phyloP scores from a whole-genome alignment of 2,888 invertebrate species.

The Ormyrus thymus region DNA sequence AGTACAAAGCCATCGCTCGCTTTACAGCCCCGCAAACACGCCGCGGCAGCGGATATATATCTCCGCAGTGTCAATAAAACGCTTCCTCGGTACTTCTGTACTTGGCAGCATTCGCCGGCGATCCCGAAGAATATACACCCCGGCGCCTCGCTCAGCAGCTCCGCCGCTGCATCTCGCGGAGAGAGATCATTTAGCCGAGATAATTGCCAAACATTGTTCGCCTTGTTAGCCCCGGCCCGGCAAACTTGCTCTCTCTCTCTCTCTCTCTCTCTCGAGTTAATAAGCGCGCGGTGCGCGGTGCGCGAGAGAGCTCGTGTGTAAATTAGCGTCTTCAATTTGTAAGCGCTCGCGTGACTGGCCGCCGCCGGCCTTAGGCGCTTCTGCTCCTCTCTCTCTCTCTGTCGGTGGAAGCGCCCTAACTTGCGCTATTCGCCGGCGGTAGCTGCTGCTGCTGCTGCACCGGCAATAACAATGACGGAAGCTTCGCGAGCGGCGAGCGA shows the following conservation, averaged over 20 bases:
- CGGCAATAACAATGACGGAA: no score
- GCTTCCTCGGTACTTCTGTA: no score
- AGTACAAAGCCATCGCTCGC: no score
- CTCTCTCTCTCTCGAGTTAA: constrained; percentile 63
- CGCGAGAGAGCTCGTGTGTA: constrained; percentile 67
- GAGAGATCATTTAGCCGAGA: constrained; percentile 60
- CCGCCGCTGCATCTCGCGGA: constrained; percentile 12
- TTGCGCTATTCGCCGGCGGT: no score
- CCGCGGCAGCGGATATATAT: not conserved
- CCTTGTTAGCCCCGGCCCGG: constrained; percentile 70
- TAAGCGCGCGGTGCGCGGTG: constrained; percentile 64
- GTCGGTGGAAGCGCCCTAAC: no score
- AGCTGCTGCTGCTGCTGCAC: no score
- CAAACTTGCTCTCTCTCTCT: constrained; percentile 63
- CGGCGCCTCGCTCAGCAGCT: not conserved
- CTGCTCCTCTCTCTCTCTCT: constrained; percentile 37
- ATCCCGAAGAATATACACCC: constrained; percentile 20
- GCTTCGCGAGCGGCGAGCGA: no score
- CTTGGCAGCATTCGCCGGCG: not conserved
- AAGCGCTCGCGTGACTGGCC: constrained; percentile 67
- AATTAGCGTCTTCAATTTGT: constrained; percentile 74
- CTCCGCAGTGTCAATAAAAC: no score
- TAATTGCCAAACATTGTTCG: constrained; percentile 75
- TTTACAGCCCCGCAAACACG: no score
- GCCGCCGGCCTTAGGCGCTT: constrained; percentile 23